phyloP scores from a whole-genome alignment of 2,888 invertebrate species.

The Leistus spinibarbis region DNA sequence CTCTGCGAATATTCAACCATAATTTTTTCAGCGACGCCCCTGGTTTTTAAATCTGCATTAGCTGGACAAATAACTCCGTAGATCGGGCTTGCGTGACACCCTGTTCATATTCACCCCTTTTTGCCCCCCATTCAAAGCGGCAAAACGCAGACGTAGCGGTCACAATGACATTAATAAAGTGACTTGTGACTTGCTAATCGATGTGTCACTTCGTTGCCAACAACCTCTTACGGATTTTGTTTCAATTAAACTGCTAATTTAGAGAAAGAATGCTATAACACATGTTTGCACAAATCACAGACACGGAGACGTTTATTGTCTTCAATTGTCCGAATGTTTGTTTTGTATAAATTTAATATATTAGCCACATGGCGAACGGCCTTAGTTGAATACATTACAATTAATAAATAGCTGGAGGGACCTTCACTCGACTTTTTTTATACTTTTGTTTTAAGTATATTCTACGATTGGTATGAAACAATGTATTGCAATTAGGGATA shows the following conservation, averaged over 20 bases:
- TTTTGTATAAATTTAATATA: not conserved
- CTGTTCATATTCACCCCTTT: not conserved
- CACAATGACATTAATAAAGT: constrained; percentile 36
- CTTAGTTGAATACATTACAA: not conserved
- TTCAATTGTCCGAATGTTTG: not conserved
- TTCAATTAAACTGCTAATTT: constrained; percentile 38
- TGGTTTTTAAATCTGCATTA: not conserved
- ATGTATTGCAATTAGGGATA: no score
- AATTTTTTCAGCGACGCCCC: constrained; percentile 11
- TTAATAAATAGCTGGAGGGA: no score
- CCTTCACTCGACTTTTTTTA: no score
- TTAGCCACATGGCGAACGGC: not conserved
- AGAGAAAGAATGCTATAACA: constrained; percentile 5
- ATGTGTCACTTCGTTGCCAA: constrained; percentile 35
- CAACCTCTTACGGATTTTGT: constrained; percentile 37
- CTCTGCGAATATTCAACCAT: constrained; percentile 17
- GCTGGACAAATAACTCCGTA: constrained; percentile 16
- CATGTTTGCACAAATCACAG: constrained; percentile 5
- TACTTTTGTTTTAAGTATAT: no score
- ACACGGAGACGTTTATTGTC: not conserved
- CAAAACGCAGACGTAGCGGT: constrained; percentile 2
- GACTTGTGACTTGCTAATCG: constrained; percentile 39
- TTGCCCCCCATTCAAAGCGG: not conserved
- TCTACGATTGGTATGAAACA: no score
- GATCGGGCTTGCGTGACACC: constrained; percentile 20